These are phyloP conservation scores for Alsophila aescularia DNA, from an alignment of 2,888 invertebrate genomes.

Conservation along the genomic window DNA sequence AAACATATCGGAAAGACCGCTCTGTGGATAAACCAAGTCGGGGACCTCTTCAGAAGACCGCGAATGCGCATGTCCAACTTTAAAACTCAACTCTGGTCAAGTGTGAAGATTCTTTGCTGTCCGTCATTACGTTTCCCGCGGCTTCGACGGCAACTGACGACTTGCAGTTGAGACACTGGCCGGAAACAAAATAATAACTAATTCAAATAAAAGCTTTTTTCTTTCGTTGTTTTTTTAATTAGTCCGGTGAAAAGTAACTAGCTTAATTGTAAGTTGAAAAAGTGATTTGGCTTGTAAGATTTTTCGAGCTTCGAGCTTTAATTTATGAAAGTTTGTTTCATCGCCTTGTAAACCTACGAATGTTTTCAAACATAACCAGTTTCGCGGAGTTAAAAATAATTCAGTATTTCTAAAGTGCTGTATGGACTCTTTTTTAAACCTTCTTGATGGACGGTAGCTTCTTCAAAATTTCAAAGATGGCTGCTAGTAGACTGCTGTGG, in stretches of 20 bases:
- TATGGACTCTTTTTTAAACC: no score
- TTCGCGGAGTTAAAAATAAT: conserved; percentile 24
- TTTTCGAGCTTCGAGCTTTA: no score
- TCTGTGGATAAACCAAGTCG: conserved; percentile 26
- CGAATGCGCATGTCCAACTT: conserved; percentile 65
- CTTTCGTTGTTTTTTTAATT: background rate
- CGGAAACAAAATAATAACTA: conserved; percentile 17
- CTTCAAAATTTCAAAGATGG: conserved; percentile 54
- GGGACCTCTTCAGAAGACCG: conserved; percentile 19
- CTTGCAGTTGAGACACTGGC: conserved; percentile 37
- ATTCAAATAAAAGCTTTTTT: background rate
- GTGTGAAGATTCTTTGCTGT: conserved; percentile 52
- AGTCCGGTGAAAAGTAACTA: background rate
- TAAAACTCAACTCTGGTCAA: conserved; percentile 53
- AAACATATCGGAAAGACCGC: no score
- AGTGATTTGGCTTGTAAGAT: background rate
- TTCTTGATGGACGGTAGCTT: conserved; percentile 8
- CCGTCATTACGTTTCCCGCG: conserved; percentile 68
- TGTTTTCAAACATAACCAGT: conserved; percentile 16
- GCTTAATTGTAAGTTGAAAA: background rate
- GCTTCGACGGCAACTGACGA: conserved; percentile 58
- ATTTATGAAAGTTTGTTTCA: background rate
- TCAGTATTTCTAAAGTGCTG: conserved; percentile 23
- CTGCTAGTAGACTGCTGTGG: conserved; percentile 68
- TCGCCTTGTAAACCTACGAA: conserved; percentile 9